Conservation (phyloP, 2,113 vertebrate species). For the Perca schrenkii region DNA sequence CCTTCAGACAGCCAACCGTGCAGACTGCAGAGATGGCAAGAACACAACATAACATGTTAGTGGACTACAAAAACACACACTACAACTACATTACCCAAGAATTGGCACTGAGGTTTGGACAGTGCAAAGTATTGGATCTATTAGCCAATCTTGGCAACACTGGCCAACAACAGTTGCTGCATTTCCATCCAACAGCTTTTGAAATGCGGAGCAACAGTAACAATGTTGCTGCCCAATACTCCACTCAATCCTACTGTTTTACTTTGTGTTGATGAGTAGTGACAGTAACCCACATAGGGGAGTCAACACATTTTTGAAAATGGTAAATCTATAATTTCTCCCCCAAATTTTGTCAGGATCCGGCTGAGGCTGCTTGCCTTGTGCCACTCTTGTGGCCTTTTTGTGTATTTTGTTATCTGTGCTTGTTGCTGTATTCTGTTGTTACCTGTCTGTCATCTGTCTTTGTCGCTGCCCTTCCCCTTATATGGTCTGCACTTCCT, state of each 20-base stretch:
- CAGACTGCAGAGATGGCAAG: slow-evolving; percentile 85
- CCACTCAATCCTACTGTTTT: neutral
- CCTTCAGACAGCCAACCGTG: slow-evolving; percentile 92
- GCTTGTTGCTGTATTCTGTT: no score
- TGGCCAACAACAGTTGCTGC: neutral
- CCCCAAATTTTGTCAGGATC: neutral
- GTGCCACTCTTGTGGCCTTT: no score
- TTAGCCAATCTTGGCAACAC: neutral
- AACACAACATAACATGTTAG: slow-evolving; percentile 19
- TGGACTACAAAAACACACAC: slow-evolving; percentile 8
- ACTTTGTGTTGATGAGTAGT: neutral
- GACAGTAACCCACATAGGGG: neutral
- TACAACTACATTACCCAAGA: slow-evolving; percentile 33
- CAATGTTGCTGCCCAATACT: neutral
- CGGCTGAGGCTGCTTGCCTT: no score
- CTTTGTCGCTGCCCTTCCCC: no score
- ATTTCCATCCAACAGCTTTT: slow-evolving; percentile 31
- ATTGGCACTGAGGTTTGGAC: no score
- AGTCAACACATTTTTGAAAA: neutral
- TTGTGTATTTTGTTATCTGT: no score
- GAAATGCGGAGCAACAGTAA: slow-evolving; percentile 1
- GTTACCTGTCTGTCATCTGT: no score
- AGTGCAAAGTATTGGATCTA: neutral
- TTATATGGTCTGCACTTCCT: no score
- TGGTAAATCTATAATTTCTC: neutral